A percentile compares a stretch with the other conserved stretches of the same genome.
These are phyloP conservation scores for Chorisops tibialis DNA, from an alignment of 2,888 invertebrate genomes.

Conservation along the genomic window DNA sequence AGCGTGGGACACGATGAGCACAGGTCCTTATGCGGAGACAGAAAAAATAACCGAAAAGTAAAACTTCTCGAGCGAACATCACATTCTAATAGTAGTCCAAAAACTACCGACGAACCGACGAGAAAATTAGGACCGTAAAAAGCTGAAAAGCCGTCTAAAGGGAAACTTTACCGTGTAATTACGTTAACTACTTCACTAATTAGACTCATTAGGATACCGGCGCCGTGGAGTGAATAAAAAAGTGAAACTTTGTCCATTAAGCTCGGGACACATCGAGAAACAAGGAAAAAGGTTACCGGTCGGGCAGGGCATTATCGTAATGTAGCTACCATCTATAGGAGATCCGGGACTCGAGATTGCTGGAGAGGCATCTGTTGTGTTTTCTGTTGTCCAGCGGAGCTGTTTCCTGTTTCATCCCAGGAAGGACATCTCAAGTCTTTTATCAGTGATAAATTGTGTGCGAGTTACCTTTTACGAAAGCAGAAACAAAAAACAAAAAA, in stretches of 20 bases:
- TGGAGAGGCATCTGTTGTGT: conserved; percentile 3
- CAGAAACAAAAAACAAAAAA: too few relatives aligned
- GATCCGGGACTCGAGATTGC: neutral
- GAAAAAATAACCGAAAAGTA: neutral
- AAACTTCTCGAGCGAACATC: conserved; percentile 4
- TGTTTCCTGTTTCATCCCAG: neutral
- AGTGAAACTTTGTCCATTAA: conserved; percentile 30
- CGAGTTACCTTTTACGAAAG: too few relatives aligned
- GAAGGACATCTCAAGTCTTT: conserved; percentile 6
- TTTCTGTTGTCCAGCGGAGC: neutral
- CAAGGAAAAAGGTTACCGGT: conserved; percentile 8
- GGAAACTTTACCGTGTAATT: conserved; percentile 29
- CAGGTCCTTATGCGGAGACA: too few relatives aligned
- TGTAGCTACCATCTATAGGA: neutral
- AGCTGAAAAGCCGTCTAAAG: conserved; percentile 21
- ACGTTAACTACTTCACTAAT: conserved; percentile 30
- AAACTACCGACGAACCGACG: neutral
- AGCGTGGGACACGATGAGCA: too few relatives aligned
- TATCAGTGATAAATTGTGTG: conserved; percentile 17
- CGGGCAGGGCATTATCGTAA: conserved; percentile 8
- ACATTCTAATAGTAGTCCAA: conserved; percentile 5
- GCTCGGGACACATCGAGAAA: conserved; percentile 11
- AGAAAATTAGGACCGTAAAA: conserved; percentile 26
- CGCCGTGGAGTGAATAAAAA: conserved; percentile 29
- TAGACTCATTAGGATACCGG: conserved; percentile 30